A percentile compares a stretch with the other conserved stretches of the same genome.
These are phyloP conservation scores for Rhagonycha lutea DNA, from an alignment of 2,888 invertebrate genomes.

Conservation along the genomic window DNA sequence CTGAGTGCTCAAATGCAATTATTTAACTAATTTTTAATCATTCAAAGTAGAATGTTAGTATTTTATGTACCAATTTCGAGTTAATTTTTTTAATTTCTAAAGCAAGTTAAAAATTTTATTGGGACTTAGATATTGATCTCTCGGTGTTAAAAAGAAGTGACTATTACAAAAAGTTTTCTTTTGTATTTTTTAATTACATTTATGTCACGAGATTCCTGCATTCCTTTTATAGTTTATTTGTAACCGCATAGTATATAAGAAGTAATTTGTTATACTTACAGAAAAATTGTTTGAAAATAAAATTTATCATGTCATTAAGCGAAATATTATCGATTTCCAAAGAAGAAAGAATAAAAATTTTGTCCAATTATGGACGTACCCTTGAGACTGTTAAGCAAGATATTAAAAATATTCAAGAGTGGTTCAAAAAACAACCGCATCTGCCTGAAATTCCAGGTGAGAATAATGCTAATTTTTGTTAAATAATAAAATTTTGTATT, in stretches of 20 bases:
- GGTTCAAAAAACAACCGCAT: slow-evolving; percentile 16
- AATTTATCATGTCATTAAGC: not conserved
- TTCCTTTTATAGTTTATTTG: not conserved
- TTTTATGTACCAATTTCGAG: not conserved
- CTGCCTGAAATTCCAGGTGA: slow-evolving; percentile 10
- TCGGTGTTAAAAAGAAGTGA: not conserved
- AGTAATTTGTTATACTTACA: not conserved
- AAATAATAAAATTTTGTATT: not conserved
- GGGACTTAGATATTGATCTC: not conserved
- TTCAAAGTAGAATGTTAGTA: not conserved
- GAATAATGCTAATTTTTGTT: not conserved
- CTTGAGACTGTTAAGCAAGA: slow-evolving; percentile 55
- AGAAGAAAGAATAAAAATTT: not conserved
- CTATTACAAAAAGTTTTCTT: not conserved
- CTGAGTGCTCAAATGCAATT: not conserved
- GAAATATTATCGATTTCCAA: not conserved
- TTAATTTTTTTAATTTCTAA: not conserved
- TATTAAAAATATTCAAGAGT: slow-evolving; percentile 7
- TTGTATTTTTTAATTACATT: not conserved
- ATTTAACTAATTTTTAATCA: too few species aligned
- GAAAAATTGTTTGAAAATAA: not conserved
- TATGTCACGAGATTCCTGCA: not conserved
- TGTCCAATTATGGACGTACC: slow-evolving; percentile 43
- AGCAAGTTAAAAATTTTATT: not conserved
- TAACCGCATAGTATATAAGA: not conserved